phyloP scores from a whole-genome alignment of 2,797 vertebrate genomes.

The Lepus townsendii region DNA sequence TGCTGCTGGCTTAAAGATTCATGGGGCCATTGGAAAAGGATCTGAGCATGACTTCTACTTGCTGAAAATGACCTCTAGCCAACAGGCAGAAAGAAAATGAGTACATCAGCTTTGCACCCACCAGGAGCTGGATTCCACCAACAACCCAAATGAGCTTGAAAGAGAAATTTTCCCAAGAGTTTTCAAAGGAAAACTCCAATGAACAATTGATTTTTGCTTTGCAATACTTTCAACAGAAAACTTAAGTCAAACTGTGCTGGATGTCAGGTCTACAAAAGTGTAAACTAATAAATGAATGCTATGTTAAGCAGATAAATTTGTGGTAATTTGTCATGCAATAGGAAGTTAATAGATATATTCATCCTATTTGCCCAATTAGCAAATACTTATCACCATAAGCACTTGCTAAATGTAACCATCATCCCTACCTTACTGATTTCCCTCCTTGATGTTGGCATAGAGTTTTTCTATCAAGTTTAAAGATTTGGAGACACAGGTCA shows the following conservation, averaged over 20 bases:
- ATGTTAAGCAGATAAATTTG: background rate
- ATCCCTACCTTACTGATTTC: background rate
- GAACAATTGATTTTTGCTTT: background rate
- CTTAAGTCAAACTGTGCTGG: background rate
- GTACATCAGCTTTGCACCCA: background rate
- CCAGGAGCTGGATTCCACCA: background rate
- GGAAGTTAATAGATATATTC: background rate
- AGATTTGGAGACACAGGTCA: background rate
- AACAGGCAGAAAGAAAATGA: background rate
- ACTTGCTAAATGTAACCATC: background rate
- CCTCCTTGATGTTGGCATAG: background rate
- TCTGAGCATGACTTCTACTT: background rate
- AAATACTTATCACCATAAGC: background rate
- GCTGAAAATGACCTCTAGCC: background rate
- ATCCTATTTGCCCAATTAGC: background rate
- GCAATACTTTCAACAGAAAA: background rate
- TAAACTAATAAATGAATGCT: background rate
- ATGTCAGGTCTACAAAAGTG: background rate
- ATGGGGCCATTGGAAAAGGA: background rate
- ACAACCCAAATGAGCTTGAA: background rate
- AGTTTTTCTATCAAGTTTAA: constrained; percentile 12
- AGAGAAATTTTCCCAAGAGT: background rate
- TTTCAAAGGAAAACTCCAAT: background rate
- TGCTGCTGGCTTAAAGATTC: background rate
- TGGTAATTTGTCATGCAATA: background rate